Percentiles rank a stretch among this genome's conserved stretches.
Conservation (phyloP, 1,140 invertebrate species). For the Drosophila nigromelanica region DNA sequence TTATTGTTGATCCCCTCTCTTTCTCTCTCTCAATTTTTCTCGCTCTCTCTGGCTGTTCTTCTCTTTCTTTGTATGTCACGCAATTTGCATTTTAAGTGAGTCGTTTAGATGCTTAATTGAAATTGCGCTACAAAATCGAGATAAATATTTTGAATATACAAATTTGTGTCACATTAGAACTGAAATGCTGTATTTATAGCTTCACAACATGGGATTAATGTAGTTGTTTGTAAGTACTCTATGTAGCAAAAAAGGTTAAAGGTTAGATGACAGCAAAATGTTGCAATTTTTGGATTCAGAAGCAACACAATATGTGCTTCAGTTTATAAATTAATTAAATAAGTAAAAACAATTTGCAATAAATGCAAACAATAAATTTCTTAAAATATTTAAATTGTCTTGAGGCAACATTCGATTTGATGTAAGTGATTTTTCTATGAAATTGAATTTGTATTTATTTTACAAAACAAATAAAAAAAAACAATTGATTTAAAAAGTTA, state of each 20-base stretch:
- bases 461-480: no score
- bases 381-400: no score
- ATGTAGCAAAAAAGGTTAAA: neutral
- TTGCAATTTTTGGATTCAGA: no score
- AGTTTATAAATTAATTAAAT: no score
- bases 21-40: neutral
- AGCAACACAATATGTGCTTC: no score
- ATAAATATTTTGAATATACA: slow-evolving; percentile 60
- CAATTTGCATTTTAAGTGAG: slow-evolving; percentile 81
- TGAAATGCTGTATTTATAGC: slow-evolving; percentile 9
- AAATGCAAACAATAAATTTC: no score
- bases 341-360: no score
- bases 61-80: slow-evolving; percentile 58
- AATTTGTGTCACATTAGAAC: slow-evolving; percentile 31
- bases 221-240: neutral
- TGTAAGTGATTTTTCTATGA: no score
- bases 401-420: no score
- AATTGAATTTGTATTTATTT: no score
- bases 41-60: neutral
- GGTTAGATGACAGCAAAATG: neutral
- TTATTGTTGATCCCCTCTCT: slow-evolving; percentile 4
- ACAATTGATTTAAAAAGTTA: no score
- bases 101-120: slow-evolving; percentile 76
- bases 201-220: neutral
- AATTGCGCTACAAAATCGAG: slow-evolving; percentile 56